phyloP scores from a whole-genome alignment of 53 echinoderm and acorn worm species.

The Apostichopus leukothele region DNA sequence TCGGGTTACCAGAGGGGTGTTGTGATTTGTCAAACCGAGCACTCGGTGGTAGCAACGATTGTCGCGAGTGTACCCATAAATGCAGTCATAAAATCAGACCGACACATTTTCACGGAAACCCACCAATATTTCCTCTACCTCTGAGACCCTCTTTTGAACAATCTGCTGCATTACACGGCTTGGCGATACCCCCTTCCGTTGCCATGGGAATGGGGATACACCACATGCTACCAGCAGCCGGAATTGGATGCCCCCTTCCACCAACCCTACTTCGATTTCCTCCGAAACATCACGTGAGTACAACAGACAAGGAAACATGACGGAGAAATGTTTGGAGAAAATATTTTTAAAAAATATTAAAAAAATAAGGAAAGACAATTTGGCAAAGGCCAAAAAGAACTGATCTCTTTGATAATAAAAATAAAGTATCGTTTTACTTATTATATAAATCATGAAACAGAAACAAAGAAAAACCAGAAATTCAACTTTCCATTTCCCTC shows the following conservation, averaged over 20 bases:
- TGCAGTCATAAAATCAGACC: conserved; percentile 32
- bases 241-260: conserved; percentile 42
- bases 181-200: conserved; percentile 20
- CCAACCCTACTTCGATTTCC: conserved; percentile 43
- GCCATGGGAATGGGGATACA: conserved; percentile 38
- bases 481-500: too few relatives aligned
- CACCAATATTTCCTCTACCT: conserved; percentile 85
- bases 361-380: not conserved
- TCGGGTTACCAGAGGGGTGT: conserved; percentile 24
- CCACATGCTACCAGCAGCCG: conserved; percentile 14
- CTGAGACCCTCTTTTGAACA: conserved; percentile 71
- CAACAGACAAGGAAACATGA: conserved; percentile 45
- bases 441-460: too few relatives aligned
- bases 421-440: too few relatives aligned
- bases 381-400: too few relatives aligned
- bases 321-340: not conserved
- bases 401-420: too few relatives aligned
- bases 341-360: not conserved
- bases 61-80: conserved; percentile 16
- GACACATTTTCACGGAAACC: conserved; percentile 44
- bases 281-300: conserved; percentile 49
- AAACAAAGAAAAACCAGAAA: too few relatives aligned
- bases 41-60: conserved; percentile 20
- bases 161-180: conserved; percentile 12
- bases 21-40: not conserved